Conservation (phyloP, 2,888 invertebrate genomes). For the Drosophila rubida region DNA sequence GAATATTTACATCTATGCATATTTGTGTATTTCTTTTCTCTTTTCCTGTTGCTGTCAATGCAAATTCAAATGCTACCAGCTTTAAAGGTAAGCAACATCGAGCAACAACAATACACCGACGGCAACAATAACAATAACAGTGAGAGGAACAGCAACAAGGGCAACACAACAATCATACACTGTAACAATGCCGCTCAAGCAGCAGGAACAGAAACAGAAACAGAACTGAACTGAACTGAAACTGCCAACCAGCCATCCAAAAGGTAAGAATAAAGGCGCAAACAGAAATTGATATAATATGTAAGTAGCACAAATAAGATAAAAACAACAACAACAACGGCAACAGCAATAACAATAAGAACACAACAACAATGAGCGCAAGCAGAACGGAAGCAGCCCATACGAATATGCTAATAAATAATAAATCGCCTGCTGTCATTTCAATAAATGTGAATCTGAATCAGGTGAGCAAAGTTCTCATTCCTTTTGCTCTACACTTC, state of each 20-base stretch:
- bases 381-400: conserved; percentile 40
- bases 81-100: conserved; percentile 62
- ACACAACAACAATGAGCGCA: conserved; percentile 43
- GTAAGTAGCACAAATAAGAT: conserved; percentile 76
- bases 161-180: conserved; percentile 48
- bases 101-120: conserved; percentile 25
- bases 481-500: background rate
- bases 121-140: conserved; percentile 16
- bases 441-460: conserved; percentile 64
- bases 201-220: conserved; percentile 13
- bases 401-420: conserved; percentile 77
- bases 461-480: conserved; percentile 3
- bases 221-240: conserved; percentile 26
- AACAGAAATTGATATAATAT: conserved; percentile 76
- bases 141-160: conserved; percentile 37
- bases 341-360: conserved; percentile 50
- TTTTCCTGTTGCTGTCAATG: conserved; percentile 62
- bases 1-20: conserved; percentile 42
- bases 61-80: conserved; percentile 71
- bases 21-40: conserved; percentile 44
- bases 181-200: conserved; percentile 52
- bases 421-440: conserved; percentile 74
- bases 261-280: conserved; percentile 71
- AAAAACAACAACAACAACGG: conserved; percentile 49
- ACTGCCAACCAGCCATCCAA: conserved; percentile 35